phyloP scores from a whole-genome alignment of 1,140 invertebrate genomes.

The Hirudo medicinalis region DNA sequence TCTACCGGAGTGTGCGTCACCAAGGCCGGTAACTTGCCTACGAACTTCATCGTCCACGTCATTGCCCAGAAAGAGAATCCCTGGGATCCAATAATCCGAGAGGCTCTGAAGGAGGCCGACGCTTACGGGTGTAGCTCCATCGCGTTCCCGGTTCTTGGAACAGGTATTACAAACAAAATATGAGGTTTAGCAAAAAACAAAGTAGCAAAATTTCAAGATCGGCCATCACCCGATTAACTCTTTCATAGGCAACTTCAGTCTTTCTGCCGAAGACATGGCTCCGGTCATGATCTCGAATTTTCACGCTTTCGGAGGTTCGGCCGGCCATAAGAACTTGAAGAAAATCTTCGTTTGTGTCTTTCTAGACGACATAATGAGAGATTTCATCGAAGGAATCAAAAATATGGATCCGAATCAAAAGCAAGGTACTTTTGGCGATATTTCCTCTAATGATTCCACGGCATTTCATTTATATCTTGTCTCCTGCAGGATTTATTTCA shows the following conservation, averaged over 20 bases:
- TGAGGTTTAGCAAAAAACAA: no score
- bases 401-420: no score
- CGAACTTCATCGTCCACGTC: constrained; percentile 9
- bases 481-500: no score
- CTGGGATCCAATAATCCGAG: constrained; percentile 21
- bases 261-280: background rate
- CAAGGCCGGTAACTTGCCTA: background rate
- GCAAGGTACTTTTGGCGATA: no score
- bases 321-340: background rate
- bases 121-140: constrained; percentile 17
- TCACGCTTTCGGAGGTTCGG: background rate
- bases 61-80: constrained; percentile 8
- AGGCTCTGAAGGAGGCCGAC: constrained; percentile 25
- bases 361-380: background rate
- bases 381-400: no score
- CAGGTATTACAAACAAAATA: constrained; percentile 22
- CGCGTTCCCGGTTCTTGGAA: constrained; percentile 28
- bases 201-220: no score
- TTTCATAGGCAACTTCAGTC: background rate
- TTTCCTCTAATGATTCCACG: no score
- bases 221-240: no score
- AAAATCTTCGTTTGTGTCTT: constrained; percentile 1
- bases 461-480: no score
- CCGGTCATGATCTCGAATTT: background rate
- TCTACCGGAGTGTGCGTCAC: background rate